These are phyloP conservation scores for Nyctereutes procyonoides DNA, from an alignment of 2,113 vertebrate species.

Conservation along the genomic window DNA sequence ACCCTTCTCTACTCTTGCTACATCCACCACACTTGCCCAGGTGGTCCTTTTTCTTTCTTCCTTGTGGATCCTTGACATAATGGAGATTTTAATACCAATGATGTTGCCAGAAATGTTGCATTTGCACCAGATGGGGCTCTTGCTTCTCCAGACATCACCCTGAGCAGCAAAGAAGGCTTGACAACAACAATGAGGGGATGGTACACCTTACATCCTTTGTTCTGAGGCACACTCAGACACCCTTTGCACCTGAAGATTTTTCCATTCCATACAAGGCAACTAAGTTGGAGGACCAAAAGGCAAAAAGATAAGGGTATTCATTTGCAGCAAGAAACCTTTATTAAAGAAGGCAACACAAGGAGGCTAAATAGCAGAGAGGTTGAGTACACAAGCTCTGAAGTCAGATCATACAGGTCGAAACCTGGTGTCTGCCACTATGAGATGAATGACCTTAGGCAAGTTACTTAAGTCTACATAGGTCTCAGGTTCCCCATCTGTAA, in stretches of 20 bases:
- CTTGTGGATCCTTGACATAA: not conserved
- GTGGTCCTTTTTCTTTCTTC: not conserved
- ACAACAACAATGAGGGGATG: not conserved
- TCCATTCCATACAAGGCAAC: not conserved
- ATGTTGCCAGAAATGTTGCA: not conserved
- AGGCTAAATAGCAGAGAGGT: not conserved
- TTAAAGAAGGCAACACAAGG: not conserved
- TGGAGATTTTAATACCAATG: not conserved
- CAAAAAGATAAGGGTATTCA: not conserved
- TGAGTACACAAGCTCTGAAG: not conserved
- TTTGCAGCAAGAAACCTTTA: not conserved
- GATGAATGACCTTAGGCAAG: not conserved
- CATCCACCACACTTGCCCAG: not conserved
- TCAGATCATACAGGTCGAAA: not conserved
- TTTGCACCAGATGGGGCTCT: not conserved
- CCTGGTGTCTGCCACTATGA: not conserved
- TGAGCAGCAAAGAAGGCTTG: not conserved
- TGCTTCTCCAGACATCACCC: not conserved
- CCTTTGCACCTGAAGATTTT: not conserved
- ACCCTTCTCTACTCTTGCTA: not conserved
- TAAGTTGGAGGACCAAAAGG: not conserved
- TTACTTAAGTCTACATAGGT: not conserved
- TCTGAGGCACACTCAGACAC: not conserved
- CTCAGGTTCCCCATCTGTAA: not conserved
- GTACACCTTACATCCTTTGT: not conserved